Percentiles rank a stretch among this genome's conserved stretches.
phyloP scores from a whole-genome alignment of 1,140 invertebrate species.

The Cydia pomonella region DNA sequence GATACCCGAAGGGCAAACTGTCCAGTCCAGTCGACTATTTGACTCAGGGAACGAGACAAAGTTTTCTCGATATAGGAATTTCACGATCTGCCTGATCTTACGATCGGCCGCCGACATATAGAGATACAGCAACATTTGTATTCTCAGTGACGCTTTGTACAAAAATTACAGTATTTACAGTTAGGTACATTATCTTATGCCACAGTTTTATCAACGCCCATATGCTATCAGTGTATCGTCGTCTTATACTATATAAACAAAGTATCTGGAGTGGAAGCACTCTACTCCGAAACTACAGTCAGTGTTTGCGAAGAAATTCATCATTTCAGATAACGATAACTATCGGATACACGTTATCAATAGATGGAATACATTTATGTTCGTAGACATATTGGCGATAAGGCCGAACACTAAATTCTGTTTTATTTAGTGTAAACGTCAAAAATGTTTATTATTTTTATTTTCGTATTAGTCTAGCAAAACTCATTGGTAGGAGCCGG shows the following conservation, averaged over 20 bases:
- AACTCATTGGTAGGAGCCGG: no score
- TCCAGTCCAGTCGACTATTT: no score
- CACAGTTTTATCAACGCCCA: not conserved
- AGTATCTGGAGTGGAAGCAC: slow-evolving; percentile 4
- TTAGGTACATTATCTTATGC: not conserved
- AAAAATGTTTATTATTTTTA: not conserved
- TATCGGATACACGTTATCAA: not conserved
- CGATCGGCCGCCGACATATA: no score
- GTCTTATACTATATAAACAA: slow-evolving; percentile 17
- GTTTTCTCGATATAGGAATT: no score
- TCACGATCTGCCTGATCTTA: no score
- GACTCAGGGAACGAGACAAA: no score
- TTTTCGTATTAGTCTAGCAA: no score
- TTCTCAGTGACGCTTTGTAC: not conserved
- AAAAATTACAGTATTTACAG: not conserved
- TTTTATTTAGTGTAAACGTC: not conserved
- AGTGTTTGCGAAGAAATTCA: slow-evolving; percentile 11
- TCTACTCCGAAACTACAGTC: not conserved
- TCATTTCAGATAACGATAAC: slow-evolving; percentile 12
- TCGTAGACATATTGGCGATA: not conserved
- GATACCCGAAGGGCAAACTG: no score
- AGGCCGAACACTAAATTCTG: not conserved
- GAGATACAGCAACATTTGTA: not conserved
- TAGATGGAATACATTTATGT: not conserved
- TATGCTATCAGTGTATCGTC: not conserved